These are phyloP conservation scores for Cyprinodon diabolis DNA, from an alignment of 2,797 vertebrate genomes.

Conservation along the genomic window DNA sequence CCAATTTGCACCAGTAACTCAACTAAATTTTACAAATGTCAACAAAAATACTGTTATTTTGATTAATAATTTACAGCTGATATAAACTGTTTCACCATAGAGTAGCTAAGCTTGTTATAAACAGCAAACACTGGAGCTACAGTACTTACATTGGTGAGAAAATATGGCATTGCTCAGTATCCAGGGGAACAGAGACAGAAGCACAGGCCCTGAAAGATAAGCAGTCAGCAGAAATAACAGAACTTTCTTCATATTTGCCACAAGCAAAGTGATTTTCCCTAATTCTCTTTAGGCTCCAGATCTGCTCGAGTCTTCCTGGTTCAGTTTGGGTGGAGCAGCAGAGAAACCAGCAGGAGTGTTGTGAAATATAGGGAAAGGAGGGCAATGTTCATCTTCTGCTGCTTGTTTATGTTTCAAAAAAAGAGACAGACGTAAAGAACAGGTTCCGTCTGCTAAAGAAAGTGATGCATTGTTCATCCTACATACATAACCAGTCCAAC, in stretches of 20 bases:
- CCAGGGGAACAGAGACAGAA: constrained; percentile 74
- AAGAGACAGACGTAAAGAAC: background rate
- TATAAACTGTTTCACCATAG: background rate
- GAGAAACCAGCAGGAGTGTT: constrained; percentile 4
- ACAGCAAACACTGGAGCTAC: background rate
- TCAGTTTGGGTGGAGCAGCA: background rate
- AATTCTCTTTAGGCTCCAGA: background rate
- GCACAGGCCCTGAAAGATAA: constrained; percentile 72
- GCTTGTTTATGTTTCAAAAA: constrained; percentile 16
- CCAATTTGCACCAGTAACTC: background rate
- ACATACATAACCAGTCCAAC: background rate
- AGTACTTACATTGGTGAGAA: constrained; percentile 85
- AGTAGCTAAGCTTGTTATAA: background rate
- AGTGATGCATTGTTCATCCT: background rate
- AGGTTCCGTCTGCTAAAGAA: background rate
- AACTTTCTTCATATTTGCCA: constrained; percentile 45
- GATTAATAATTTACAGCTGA: background rate
- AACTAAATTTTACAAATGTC: no score
- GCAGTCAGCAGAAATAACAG: constrained; percentile 51
- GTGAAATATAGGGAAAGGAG: constrained; percentile 36
- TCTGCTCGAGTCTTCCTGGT: background rate
- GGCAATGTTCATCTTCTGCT: constrained; percentile 47
- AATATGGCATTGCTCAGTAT: constrained; percentile 80
- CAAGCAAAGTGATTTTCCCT: background rate
- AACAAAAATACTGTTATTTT: background rate